These are phyloP conservation scores for Drosophila acutilabella DNA, from an alignment of 2,888 invertebrate species.

Conservation along the genomic window DNA sequence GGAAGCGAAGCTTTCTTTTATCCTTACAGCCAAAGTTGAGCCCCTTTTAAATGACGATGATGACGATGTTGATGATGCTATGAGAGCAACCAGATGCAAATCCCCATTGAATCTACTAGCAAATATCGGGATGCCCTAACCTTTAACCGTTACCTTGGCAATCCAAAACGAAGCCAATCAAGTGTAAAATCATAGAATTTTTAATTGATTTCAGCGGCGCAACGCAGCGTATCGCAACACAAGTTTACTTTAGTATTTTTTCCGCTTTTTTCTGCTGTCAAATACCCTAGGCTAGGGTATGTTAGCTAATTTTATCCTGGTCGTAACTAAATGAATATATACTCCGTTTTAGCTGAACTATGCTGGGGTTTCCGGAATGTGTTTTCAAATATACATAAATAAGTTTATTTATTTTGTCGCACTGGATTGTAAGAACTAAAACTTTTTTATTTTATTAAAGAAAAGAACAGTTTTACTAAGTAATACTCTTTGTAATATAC, in stretches of 20 bases:
- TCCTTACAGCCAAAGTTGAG: conserved; percentile 29
- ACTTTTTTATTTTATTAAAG: too few relatives aligned
- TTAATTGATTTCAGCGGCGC: conserved; percentile 71
- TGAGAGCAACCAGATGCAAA: conserved; percentile 25
- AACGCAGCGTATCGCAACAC: conserved; percentile 34
- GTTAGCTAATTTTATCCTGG: not conserved
- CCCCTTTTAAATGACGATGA: conserved; percentile 43
- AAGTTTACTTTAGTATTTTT: conserved; percentile 43
- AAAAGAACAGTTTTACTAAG: too few relatives aligned
- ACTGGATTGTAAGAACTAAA: too few relatives aligned
- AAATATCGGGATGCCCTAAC: not conserved
- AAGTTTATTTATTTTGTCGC: too few relatives aligned
- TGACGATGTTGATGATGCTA: not conserved
- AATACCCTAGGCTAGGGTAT: not conserved
- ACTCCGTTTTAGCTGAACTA: too few relatives aligned
- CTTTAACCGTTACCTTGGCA: conserved; percentile 61
- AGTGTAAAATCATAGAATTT: conserved; percentile 77
- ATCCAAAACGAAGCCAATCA: conserved; percentile 70
- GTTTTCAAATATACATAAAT: too few relatives aligned
- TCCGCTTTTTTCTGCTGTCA: not conserved
- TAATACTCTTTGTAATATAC: too few relatives aligned
- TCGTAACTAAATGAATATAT: not conserved
- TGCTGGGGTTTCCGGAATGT: too few relatives aligned
- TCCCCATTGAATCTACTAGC: conserved; percentile 29
- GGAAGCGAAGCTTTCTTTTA: conserved; percentile 1